Percentiles rank a stretch among this genome's conserved stretches.
Evolutionary conservation across 2,888 invertebrate species (phyloP).

Genomic region (Drosophila picticornis): DNA sequence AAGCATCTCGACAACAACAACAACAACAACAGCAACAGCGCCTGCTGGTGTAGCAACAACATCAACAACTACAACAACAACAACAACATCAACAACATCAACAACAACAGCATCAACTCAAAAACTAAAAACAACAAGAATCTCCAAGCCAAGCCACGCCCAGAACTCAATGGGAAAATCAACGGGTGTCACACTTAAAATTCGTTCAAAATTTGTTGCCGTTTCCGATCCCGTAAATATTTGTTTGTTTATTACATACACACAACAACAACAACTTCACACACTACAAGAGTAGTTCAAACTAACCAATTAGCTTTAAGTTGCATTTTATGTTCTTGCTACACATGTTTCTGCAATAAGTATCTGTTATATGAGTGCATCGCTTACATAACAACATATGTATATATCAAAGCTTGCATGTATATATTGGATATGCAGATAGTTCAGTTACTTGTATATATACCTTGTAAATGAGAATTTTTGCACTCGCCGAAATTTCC

Average conservation of each 20-base stretch:
- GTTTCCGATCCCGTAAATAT: constrained; percentile 75
- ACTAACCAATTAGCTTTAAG: constrained; percentile 24
- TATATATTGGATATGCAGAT: not conserved
- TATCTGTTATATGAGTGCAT: not conserved
- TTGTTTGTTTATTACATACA: not conserved
- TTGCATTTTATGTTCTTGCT: constrained; percentile 9
- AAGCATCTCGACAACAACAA: constrained; percentile 39
- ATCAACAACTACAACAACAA: constrained; percentile 2
- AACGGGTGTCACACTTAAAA: constrained; percentile 40
- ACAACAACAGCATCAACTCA: constrained; percentile 52
- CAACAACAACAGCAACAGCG: constrained; percentile 28
- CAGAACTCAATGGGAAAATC: constrained; percentile 28
- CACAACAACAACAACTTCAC: not conserved
- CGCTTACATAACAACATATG: not conserved
- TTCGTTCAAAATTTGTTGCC: constrained; percentile 62
- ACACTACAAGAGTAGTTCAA: not conserved
- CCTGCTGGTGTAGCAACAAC: constrained; percentile 16
- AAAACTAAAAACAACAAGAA: constrained; percentile 40
- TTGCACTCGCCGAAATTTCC: constrained; percentile 30
- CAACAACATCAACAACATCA: constrained; percentile 33
- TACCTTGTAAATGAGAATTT: constrained; percentile 10
- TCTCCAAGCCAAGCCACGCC: constrained; percentile 45
- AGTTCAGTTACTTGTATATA: not conserved
- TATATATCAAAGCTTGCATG: not conserved
- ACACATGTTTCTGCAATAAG: not conserved